Base-by-base conservation (phyloP, 2,797 vertebrate species). In the Bradypus variegatus region DNA sequence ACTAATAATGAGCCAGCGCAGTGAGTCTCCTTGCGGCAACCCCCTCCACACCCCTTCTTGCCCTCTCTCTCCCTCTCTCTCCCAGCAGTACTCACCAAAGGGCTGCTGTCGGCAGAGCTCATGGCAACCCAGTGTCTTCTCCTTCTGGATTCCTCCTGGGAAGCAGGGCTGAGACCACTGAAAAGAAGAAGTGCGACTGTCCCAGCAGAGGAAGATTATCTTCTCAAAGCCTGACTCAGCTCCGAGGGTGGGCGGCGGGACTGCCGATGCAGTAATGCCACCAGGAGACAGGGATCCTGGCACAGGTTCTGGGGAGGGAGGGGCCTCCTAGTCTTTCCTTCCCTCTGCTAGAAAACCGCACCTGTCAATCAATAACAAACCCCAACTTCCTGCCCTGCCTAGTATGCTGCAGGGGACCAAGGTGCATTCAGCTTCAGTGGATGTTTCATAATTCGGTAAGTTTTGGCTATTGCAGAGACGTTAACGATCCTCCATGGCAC, bases 31-130 rank as follows among this genome's bases (percentile, higher is more conserved):
- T 11, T 0, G 21, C 16, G 9, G 50, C 13, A 12, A 6, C 25
- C 14, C 3, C 11, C 36, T 4, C 55, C 48, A 15, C 3, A 23
- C 31, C 58, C 45, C 64, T 58, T 64, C 62, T n/a, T 36, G 50
- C 9, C 21, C 5, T 50, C 45, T 19, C 38, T 19, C n/a, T 3
- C 58, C 23, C 16, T 14, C 1, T 33, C 23, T 69, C n/a, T 64
- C n/a, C 15, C 15, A 3, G 55, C 75, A 29, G 72, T 48, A 93
- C 96, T 96, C 76, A 96, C 96, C 92, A 8, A 1, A 18, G 53
- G 25, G 36, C 21, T 3, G 64, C 36, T 6, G 78, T 29, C 0
- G 2, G 55, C 21, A 73, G 92, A 78, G 65, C 9, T 64, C 95
- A 94, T 92, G 92, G 88, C 83, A 2, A 6, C 50, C 10, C 4